Conservation (phyloP, 2,888 invertebrate genomes). For the Eretmocerus hayati region DNA sequence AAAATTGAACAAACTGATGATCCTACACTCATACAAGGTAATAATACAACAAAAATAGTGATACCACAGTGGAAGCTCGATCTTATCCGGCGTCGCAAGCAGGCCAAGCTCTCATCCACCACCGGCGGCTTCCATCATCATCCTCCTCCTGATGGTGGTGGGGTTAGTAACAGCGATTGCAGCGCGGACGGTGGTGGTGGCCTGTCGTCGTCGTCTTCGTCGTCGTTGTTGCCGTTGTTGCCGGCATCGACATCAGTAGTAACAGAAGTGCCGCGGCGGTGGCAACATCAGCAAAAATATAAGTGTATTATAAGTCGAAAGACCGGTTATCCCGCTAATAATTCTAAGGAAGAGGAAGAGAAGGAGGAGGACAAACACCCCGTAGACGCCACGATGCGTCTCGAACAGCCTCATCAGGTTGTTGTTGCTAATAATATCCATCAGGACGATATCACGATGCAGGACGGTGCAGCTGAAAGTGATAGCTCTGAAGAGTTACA, state of each 20-base stretch:
- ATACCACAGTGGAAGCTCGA: slow-evolving; percentile 82
- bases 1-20: too few species aligned
- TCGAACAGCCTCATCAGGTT: neutral
- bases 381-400: neutral
- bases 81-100: slow-evolving; percentile 65
- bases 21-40: too few species aligned
- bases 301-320: too few species aligned
- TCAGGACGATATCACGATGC: too few species aligned
- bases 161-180: neutral
- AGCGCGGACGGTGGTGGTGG: neutral
- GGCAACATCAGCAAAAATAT: too few species aligned
- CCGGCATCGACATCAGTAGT: slow-evolving; percentile 19
- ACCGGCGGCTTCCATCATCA: slow-evolving; percentile 3
- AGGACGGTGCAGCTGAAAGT: slow-evolving; percentile 40
- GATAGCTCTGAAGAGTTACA: slow-evolving; percentile 71
- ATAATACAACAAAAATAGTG: too few species aligned
- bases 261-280: slow-evolving; percentile 25
- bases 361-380: slow-evolving; percentile 34
- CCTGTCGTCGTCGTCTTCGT: slow-evolving; percentile 13
- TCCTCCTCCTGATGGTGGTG: slow-evolving; percentile 18
- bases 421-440: too few species aligned
- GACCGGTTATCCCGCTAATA: neutral
- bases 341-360: neutral
- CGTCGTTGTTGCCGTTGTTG: slow-evolving; percentile 6
- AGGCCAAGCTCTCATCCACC: slow-evolving; percentile 9